Evolutionary conservation across 2,113 vertebrate species (phyloP).

Genomic region (Phyllostomus discolor): DNA sequence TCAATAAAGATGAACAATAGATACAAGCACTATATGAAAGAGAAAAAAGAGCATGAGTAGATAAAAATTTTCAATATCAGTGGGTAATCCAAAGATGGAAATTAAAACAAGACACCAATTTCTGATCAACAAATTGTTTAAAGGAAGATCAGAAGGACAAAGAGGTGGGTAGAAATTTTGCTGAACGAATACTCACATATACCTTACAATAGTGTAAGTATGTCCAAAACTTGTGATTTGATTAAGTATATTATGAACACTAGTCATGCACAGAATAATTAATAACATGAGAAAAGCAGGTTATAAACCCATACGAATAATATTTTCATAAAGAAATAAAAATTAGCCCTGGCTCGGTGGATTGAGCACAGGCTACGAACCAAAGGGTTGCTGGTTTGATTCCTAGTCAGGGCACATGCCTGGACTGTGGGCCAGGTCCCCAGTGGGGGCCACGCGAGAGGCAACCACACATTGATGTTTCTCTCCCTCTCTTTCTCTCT

Average conservation of each 20-base stretch:
- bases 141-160: background rate
- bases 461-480: too few species aligned
- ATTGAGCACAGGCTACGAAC: too few species aligned
- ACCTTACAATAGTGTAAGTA: background rate
- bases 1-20: background rate
- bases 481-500: too few species aligned
- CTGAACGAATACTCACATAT: background rate
- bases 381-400: too few species aligned
- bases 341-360: background rate
- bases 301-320: background rate
- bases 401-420: too few species aligned
- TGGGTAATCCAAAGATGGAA: background rate
- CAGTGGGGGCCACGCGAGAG: too few species aligned
- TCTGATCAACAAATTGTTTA: background rate
- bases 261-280: background rate
- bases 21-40: background rate
- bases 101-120: conserved; percentile 9
- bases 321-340: conserved; percentile 16
- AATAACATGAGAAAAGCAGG: background rate
- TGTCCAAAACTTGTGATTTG: background rate
- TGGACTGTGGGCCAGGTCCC: too few species aligned
- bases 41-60: background rate
- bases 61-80: background rate
- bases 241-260: background rate
- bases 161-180: background rate